Conservation (phyloP, 2,888 invertebrate genomes). For the Volucella zonaria region DNA sequence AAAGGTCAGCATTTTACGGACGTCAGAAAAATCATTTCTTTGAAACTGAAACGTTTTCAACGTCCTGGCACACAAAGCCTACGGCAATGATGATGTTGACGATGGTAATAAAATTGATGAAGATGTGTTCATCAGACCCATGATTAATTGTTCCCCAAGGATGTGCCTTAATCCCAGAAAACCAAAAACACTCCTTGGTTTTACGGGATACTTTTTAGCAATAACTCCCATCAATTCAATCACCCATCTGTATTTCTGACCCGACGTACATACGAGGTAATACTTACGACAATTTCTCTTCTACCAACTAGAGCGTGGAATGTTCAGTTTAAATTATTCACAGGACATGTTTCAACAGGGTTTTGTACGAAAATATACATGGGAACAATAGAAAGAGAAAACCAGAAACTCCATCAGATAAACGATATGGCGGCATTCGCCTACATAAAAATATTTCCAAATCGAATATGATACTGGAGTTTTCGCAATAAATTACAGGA, state of each 20-base stretch:
- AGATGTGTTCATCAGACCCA: neutral
- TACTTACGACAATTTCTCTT: neutral
- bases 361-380: neutral
- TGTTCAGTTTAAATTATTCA: conserved; percentile 20
- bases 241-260: neutral
- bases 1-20: neutral
- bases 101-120: neutral
- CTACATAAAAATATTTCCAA: neutral
- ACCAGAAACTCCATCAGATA: conserved; percentile 14
- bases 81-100: neutral
- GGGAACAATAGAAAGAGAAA: neutral
- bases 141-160: neutral
- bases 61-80: neutral
- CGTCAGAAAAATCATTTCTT: conserved; percentile 20
- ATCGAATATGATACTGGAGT: conserved; percentile 20
- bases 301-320: neutral
- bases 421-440: neutral
- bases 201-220: no score
- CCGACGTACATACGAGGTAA: neutral
- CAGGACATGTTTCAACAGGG: neutral
- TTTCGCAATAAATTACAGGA: conserved; percentile 25
- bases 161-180: neutral
- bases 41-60: conserved; percentile 17
- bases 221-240: neutral
- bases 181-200: no score